These are phyloP conservation scores for Periparus ater DNA, from an alignment of 2,797 vertebrate genomes.

Conservation along the genomic window DNA sequence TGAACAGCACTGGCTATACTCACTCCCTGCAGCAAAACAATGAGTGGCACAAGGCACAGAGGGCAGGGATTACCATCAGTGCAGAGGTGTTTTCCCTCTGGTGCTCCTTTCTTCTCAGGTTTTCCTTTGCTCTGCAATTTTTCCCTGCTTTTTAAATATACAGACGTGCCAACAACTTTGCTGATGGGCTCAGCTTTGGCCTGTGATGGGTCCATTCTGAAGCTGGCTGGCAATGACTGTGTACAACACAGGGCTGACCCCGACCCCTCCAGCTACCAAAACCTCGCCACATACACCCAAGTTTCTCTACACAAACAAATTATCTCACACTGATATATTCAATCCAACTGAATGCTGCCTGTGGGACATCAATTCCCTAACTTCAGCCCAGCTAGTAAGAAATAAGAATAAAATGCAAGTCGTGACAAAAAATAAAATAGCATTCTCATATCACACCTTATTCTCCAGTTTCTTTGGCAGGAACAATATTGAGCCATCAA, in stretches of 20 bases:
- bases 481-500: constrained; percentile 89
- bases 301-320: neutral
- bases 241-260: neutral
- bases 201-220: neutral
- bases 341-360: neutral
- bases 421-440: accelerated
- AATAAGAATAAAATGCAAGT: neutral
- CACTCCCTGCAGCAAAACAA: neutral
- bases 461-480: constrained; percentile 81
- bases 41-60: neutral
- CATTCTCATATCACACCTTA: constrained; percentile 70
- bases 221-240: neutral
- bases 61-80: neutral
- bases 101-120: neutral
- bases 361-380: neutral
- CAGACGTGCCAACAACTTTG: neutral
- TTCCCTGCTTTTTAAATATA: neutral
- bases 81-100: neutral
- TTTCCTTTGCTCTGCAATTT: neutral
- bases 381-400: neutral
- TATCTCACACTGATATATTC: neutral
- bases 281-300: neutral
- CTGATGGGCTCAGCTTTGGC: neutral
- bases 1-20: neutral
- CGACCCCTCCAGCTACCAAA: neutral